Percentiles rank a stretch among this genome's conserved stretches.
phyloP scores from a whole-genome alignment of 2,113 vertebrate genomes.

The Pedetes capensis region DNA sequence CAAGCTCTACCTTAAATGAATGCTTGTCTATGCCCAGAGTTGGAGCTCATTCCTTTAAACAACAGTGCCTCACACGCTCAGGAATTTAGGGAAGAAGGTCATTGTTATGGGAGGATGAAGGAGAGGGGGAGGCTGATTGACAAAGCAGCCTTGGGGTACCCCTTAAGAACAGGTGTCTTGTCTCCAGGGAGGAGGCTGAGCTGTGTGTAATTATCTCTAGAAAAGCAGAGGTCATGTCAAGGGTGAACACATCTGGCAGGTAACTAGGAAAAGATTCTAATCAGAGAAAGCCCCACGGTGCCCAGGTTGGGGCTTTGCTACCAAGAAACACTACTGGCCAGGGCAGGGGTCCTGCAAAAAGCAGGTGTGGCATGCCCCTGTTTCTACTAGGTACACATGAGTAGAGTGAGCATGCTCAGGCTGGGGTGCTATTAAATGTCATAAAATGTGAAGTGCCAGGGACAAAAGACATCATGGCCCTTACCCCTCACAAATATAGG shows the following conservation, averaged over 20 bases:
- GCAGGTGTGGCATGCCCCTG: neutral
- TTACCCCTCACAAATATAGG: neutral
- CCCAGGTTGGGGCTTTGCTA: constrained; percentile 53
- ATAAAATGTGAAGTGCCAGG: neutral
- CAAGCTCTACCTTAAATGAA: neutral
- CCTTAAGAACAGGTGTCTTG: neutral
- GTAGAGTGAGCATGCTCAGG: no score
- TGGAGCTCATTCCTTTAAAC: neutral
- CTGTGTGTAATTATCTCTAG: accelerated
- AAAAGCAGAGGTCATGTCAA: neutral
- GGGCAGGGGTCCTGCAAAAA: neutral
- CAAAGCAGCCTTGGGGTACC: neutral
- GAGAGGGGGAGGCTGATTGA: no score
- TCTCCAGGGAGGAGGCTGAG: neutral
- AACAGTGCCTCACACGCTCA: neutral
- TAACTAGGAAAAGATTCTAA: neutral
- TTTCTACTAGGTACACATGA: neutral
- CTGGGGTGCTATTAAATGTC: neutral
- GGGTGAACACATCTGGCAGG: neutral
- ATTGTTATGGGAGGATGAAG: neutral
- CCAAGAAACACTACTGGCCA: constrained; percentile 41
- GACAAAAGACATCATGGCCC: neutral
- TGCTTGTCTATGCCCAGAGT: neutral
- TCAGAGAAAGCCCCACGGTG: neutral
- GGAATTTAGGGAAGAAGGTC: neutral